Evolutionary conservation across 2,797 vertebrate genomes (phyloP).

Genomic region (Pipistrellus pipistrellus): DNA sequence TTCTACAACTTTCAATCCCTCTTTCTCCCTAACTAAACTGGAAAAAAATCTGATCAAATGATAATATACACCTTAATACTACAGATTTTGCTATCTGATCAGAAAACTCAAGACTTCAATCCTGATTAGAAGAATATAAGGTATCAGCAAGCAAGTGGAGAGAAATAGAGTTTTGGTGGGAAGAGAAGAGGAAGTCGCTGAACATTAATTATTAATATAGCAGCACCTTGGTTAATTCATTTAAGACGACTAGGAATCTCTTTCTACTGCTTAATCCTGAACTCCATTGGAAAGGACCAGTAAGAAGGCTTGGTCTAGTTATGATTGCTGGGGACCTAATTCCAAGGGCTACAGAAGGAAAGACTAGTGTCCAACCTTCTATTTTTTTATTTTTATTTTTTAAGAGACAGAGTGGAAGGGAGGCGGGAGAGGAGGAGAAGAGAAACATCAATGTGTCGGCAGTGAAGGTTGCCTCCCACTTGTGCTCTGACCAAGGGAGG

Average conservation of each 20-base stretch:
- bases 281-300: background rate
- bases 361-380: background rate
- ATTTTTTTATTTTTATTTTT: too few species aligned
- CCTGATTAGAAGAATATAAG: conserved; percentile 27
- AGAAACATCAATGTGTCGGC: too few species aligned
- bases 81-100: conserved; percentile 49
- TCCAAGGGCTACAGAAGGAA: background rate
- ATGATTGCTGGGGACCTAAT: conserved; percentile 18
- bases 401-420: too few species aligned
- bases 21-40: conserved; percentile 3
- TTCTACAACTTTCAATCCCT: conserved; percentile 48
- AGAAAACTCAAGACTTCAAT: conserved; percentile 59
- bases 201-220: conserved; percentile 29
- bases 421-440: too few species aligned
- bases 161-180: background rate
- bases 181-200: background rate
- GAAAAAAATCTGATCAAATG: conserved; percentile 45
- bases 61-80: conserved; percentile 47
- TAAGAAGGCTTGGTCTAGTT: conserved; percentile 4
- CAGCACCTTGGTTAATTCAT: conserved; percentile 5
- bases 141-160: conserved; percentile 2
- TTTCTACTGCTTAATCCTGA: conserved; percentile 19
- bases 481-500: too few species aligned
- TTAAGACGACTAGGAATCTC: background rate
- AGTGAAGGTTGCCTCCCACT: too few species aligned